These are phyloP conservation scores for Tholera decimalis DNA, from an alignment of 2,888 invertebrate genomes.

Conservation along the genomic window DNA sequence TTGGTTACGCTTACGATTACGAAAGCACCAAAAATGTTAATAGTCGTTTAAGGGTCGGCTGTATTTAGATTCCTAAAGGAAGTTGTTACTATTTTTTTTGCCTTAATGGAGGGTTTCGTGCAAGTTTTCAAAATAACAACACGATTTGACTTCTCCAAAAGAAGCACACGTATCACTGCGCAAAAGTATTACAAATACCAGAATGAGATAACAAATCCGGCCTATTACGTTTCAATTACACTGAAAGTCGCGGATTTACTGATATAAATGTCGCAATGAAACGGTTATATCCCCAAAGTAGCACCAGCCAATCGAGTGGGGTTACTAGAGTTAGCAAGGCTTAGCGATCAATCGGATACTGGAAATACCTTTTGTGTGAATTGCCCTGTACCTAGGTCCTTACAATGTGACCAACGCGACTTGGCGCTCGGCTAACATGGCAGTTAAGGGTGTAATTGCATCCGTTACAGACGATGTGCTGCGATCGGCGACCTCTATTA, in stretches of 20 bases:
- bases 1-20: conserved; percentile 66
- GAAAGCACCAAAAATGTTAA: conserved; percentile 55
- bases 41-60: conserved; percentile 45
- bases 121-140: neutral
- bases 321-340: conserved; percentile 31
- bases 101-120: neutral
- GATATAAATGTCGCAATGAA: conserved; percentile 38
- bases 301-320: conserved; percentile 29
- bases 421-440: conserved; percentile 66
- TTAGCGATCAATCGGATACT: conserved; percentile 72
- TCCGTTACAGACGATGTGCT: conserved; percentile 78
- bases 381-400: conserved; percentile 70
- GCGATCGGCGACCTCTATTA: conserved; percentile 69
- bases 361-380: conserved; percentile 71
- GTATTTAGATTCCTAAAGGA: conserved; percentile 16
- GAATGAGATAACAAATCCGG: conserved; percentile 29
- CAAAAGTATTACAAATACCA: conserved; percentile 1
- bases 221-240: conserved; percentile 33
- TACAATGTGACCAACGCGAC: conserved; percentile 69
- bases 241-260: conserved; percentile 23
- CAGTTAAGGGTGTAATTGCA: conserved; percentile 78
- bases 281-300: conserved; percentile 23
- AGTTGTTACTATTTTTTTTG: conserved; percentile 3
- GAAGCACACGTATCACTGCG: neutral
- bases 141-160: neutral